These are phyloP conservation scores for Phylloscopus trochiloides DNA, from an alignment of 2,113 vertebrate species.

Conservation along the genomic window DNA sequence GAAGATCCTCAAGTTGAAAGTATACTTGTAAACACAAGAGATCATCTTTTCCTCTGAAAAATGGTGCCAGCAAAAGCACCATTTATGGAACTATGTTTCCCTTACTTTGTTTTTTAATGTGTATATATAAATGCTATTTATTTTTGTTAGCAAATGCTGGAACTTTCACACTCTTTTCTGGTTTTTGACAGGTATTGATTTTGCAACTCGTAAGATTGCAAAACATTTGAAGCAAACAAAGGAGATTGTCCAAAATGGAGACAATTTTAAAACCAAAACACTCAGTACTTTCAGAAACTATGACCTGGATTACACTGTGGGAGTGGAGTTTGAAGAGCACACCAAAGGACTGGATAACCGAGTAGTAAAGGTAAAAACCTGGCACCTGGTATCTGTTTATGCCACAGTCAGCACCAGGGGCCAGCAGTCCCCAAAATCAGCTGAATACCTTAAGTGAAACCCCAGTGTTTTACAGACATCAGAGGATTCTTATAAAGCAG, in stretches of 20 bases:
- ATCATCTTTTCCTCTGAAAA: neutral
- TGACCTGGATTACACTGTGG: slow-evolving; percentile 84
- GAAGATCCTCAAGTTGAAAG: neutral
- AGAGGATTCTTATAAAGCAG: neutral
- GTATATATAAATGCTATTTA: neutral
- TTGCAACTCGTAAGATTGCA: slow-evolving; percentile 94
- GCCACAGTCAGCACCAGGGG: neutral
- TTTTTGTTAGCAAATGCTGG: neutral
- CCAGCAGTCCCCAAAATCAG: neutral
- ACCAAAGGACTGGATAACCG: slow-evolving; percentile 90
- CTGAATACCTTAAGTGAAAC: neutral
- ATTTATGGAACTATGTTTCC: neutral
- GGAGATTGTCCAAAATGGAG: slow-evolving; percentile 84
- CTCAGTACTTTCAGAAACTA: slow-evolving; percentile 95
- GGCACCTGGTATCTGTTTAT: neutral
- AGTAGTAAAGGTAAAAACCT: slow-evolving; percentile 78
- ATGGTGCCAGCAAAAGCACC: neutral
- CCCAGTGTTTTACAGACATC: neutral
- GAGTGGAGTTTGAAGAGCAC: slow-evolving; percentile 90
- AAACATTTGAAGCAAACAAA: slow-evolving; percentile 87
- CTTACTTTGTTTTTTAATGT: neutral
- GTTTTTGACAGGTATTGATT: slow-evolving; percentile 86
- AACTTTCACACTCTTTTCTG: neutral
- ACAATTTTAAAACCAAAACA: slow-evolving; percentile 90
- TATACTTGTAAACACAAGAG: neutral